Evolutionary conservation across 2,113 vertebrate genomes (phyloP).

Genomic region (Grantiella picta): DNA sequence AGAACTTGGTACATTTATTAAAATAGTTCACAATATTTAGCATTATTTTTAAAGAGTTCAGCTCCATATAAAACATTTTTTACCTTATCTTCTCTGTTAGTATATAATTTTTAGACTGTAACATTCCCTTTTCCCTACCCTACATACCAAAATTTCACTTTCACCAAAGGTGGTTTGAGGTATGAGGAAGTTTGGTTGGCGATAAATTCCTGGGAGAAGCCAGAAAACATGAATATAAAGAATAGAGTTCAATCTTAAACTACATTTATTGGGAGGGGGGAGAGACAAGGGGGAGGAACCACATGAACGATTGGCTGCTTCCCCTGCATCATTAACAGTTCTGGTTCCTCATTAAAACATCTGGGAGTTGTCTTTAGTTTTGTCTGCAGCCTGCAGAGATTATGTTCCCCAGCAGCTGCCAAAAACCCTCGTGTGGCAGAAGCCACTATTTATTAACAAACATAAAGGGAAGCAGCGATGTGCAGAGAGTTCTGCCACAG

Average conservation of each 20-base stretch:
- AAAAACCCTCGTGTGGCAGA: background rate
- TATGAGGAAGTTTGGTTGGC: background rate
- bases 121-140: background rate
- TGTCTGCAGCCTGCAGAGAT: background rate
- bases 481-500: background rate
- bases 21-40: background rate
- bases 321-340: background rate
- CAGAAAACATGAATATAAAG: background rate
- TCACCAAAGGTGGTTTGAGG: background rate
- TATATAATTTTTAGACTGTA: background rate
- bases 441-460: slow-evolving; percentile 7
- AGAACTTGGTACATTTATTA: background rate
- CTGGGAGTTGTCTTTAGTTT: background rate
- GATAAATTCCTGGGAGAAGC: background rate
- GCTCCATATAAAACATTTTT: background rate
- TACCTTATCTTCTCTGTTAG: fast-evolving
- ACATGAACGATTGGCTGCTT: background rate
- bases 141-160: background rate
- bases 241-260: background rate
- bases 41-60: background rate
- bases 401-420: background rate
- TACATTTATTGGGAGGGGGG: background rate
- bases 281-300: background rate
- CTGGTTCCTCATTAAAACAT: background rate
- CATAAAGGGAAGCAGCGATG: background rate